A percentile compares a stretch with the other conserved stretches of the same genome.
phyloP scores from a whole-genome alignment of 2,113 vertebrate genomes.

The Melanerpes formicivorus region DNA sequence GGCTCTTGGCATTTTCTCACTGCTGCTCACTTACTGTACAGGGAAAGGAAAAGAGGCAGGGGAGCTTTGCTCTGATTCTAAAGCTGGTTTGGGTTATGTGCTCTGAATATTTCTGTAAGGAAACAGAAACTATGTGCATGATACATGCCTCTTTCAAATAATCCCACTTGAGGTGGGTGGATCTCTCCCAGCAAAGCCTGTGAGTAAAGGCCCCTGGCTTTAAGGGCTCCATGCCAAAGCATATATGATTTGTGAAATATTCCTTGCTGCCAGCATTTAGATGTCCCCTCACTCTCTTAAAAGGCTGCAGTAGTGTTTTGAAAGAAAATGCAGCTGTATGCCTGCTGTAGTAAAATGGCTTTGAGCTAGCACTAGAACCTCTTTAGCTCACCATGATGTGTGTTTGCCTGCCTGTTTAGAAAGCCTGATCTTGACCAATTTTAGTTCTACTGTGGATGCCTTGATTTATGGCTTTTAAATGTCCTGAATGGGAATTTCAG shows the following conservation, averaged over 20 bases:
- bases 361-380: slow-evolving; percentile 9
- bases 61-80: slow-evolving; percentile 48
- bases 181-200: slow-evolving; percentile 59
- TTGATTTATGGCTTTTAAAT: slow-evolving; percentile 56
- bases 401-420: neutral
- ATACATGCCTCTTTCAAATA: slow-evolving; percentile 68
- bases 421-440: slow-evolving; percentile 27
- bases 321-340: slow-evolving; percentile 48
- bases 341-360: neutral
- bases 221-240: slow-evolving; percentile 33
- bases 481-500: slow-evolving; percentile 32
- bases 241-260: slow-evolving; percentile 58
- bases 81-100: slow-evolving; percentile 63
- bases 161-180: slow-evolving; percentile 71
- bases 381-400: neutral
- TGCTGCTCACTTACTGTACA: neutral
- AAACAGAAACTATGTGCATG: slow-evolving; percentile 62
- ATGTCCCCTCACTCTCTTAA: slow-evolving; percentile 7
- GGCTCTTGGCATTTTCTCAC: neutral
- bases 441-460: slow-evolving; percentile 29
- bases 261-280: slow-evolving; percentile 22
- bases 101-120: slow-evolving; percentile 58
- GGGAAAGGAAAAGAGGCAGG: slow-evolving; percentile 20
- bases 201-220: slow-evolving; percentile 51
- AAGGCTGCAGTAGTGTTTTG: slow-evolving; percentile 44